These are phyloP conservation scores for Sylvia atricapilla DNA, from an alignment of 2,113 vertebrate species.

Conservation along the genomic window DNA sequence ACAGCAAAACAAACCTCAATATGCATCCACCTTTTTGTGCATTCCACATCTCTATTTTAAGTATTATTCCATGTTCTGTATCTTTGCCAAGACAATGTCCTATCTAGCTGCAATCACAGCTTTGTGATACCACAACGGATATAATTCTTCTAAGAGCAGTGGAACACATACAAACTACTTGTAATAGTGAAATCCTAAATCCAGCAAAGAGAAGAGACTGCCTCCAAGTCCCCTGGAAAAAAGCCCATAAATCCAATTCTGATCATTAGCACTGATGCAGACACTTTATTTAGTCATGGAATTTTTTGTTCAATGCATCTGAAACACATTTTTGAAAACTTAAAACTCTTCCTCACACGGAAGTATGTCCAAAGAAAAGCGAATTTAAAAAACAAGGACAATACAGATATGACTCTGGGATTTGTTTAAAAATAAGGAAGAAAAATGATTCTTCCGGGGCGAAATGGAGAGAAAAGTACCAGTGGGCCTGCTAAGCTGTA, in stretches of 20 bases:
- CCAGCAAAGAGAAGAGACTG: neutral
- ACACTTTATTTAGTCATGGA: neutral
- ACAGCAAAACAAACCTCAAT: neutral
- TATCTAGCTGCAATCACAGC: neutral
- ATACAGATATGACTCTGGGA: neutral
- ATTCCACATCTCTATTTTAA: neutral
- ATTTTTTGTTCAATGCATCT: neutral
- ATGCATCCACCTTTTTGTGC: fast-evolving
- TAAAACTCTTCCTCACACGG: neutral
- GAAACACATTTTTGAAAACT: neutral
- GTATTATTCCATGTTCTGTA: neutral
- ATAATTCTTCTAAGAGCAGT: neutral
- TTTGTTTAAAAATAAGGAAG: neutral
- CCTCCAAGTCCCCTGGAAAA: neutral
- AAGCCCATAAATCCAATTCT: neutral
- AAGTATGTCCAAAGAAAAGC: neutral
- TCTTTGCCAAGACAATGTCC: neutral
- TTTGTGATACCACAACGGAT: neutral
- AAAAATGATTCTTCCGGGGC: neutral
- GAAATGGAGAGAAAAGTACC: neutral
- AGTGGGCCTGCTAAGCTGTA: neutral
- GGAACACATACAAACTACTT: neutral
- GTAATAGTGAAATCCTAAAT: neutral
- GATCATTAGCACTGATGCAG: neutral
- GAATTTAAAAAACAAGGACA: neutral